Percentiles rank a stretch among this genome's conserved stretches.
These are phyloP conservation scores for Eretmochelys imbricata DNA, from an alignment of 2,113 vertebrate genomes.

Conservation along the genomic window DNA sequence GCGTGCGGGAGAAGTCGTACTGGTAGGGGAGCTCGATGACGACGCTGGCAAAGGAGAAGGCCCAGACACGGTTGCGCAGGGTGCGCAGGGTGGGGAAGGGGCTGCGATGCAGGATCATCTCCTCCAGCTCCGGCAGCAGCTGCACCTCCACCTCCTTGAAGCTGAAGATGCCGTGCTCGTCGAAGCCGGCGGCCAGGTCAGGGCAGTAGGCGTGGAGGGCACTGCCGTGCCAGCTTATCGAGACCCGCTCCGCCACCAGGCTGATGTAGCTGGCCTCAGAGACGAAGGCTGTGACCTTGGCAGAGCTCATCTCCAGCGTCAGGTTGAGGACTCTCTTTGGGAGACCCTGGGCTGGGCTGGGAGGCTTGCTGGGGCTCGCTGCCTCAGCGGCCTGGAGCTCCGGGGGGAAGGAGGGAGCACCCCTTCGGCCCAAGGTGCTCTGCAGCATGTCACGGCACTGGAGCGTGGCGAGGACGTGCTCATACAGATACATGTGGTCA, in stretches of 20 bases:
- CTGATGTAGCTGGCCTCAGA: slow-evolving; percentile 87
- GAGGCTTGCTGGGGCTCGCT: neutral
- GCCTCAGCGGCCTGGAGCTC: neutral
- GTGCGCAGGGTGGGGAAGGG: slow-evolving; percentile 85
- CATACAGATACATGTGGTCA: slow-evolving; percentile 95
- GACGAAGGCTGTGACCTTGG: slow-evolving; percentile 86
- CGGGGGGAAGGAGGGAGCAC: neutral
- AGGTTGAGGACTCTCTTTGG: slow-evolving; percentile 77
- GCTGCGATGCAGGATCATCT: slow-evolving; percentile 87
- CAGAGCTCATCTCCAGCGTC: slow-evolving; percentile 84
- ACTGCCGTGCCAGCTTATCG: slow-evolving; percentile 76
- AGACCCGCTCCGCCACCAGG: slow-evolving; percentile 82
- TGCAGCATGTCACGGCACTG: slow-evolving; percentile 79
- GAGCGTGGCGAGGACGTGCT: slow-evolving; percentile 86
- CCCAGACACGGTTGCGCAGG: slow-evolving; percentile 87
- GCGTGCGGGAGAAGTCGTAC: slow-evolving; percentile 93
- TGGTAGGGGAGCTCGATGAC: slow-evolving; percentile 94
- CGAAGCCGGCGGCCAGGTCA: slow-evolving; percentile 87
- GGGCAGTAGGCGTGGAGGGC: slow-evolving; percentile 84
- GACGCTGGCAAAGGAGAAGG: slow-evolving; percentile 85
- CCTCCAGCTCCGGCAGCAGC: slow-evolving; percentile 82
- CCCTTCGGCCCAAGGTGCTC: slow-evolving; percentile 3
- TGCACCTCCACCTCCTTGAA: slow-evolving; percentile 88
- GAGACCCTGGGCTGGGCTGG: slow-evolving; percentile 25
- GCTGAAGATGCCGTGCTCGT: slow-evolving; percentile 91